Percentiles rank a stretch among this genome's conserved stretches.
These are phyloP conservation scores for Sphaerophoria rueppellii DNA, from an alignment of 2,888 invertebrate species.

Conservation along the genomic window DNA sequence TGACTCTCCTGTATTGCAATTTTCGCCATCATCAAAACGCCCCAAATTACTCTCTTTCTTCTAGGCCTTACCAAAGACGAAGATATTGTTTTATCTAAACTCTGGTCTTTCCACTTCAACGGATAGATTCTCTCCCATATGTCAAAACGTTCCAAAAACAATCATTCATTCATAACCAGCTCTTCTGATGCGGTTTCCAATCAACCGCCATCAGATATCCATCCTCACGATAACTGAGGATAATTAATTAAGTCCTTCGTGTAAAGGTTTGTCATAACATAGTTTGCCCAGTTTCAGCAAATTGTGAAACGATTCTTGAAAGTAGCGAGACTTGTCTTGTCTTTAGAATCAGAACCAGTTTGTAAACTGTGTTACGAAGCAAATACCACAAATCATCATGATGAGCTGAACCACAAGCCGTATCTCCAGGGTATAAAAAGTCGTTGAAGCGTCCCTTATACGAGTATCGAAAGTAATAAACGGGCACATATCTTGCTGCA, in stretches of 20 bases:
- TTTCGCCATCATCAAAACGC: too few species aligned
- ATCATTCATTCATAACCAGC: conserved; percentile 74
- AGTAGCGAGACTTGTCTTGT: conserved; percentile 80
- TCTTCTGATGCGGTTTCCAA: conserved; percentile 77
- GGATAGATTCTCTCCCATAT: conserved; percentile 74
- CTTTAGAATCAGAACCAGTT: conserved; percentile 82
- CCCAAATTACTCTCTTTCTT: too few species aligned
- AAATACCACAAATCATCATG: conserved; percentile 83
- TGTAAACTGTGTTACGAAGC: conserved; percentile 77
- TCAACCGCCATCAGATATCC: conserved; percentile 75
- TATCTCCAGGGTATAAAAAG: conserved; percentile 82
- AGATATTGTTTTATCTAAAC: not conserved
- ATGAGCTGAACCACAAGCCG: conserved; percentile 83
- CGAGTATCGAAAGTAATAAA: conserved; percentile 85
- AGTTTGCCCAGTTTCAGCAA: conserved; percentile 79
- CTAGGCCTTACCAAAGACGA: too few species aligned
- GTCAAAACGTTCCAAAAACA: conserved; percentile 71
- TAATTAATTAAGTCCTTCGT: conserved; percentile 5
- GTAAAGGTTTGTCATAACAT: too few species aligned
- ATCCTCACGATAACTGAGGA: conserved; percentile 79
- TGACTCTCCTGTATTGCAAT: too few species aligned
- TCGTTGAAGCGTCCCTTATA: conserved; percentile 85
- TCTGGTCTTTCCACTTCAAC: conserved; percentile 28
- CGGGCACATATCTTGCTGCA: conserved; percentile 83
- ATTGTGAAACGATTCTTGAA: conserved; percentile 82